Evolutionary conservation across 2,888 invertebrate genomes (phyloP), one percentile per base, ranked within the genome.

Genomic region (Campoplex nolae): DNA sequence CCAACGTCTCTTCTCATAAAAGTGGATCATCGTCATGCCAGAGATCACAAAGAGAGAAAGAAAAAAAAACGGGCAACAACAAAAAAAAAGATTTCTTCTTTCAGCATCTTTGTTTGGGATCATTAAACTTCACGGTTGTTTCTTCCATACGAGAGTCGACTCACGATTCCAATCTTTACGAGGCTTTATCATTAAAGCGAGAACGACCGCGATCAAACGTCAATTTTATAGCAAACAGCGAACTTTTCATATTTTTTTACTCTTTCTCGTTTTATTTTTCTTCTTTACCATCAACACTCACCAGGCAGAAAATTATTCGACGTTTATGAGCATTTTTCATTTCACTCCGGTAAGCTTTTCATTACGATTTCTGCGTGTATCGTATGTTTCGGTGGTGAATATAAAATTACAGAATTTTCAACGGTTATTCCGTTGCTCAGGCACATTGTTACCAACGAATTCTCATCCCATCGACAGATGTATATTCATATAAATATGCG

Each of bases 11-110:
- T 76, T 38, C 28, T 77, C 84, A 85, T 88, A 85, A 88, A 88
- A 89, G 79, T 86, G 86, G 88, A 88, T 88, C 89, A 87, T 85
- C 83, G 75, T 83, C 80, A 56, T 74, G 38, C 79, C 71, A n/a
- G 73, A 73, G n/a, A 71, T 81, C 58, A 16, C 32, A 77, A 68
- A 73, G 77, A 68, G 32, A 73, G 35, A 51, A 18, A 65, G n/a
- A 35, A 13, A 48, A 45, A 83, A 51, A 23, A 83, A 51, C 4
- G 4, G 28, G 16, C 16, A n/a, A 16, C 45, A 32, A 58, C 48
- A 48, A 48, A 48, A n/a, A 62, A 42, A 71, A 77, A 87, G 56
- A 74, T 70, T 83, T 83, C 85, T 81, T 81, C 71, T 74, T 77
- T 68, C 87, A 58, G 62, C 74, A 74, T 68, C 70, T 42, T 45